Base-by-base conservation (phyloP, 2,113 vertebrate species). In the Nothocercus julius region DNA sequence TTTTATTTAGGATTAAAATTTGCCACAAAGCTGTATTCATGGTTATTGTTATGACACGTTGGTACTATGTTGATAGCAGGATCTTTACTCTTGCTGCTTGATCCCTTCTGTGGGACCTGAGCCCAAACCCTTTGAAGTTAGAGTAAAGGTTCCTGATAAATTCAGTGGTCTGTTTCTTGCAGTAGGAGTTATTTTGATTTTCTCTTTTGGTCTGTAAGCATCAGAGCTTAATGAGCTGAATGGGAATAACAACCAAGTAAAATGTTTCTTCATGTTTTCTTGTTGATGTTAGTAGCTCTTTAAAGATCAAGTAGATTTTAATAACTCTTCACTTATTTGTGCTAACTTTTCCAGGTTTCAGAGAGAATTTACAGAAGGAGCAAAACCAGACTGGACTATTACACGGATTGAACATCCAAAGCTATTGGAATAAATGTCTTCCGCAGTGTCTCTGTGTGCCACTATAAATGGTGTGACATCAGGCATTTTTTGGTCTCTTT, bases 361-460 rank as follows among this genome's bases (percentile, higher is more conserved):
- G 42, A 99, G 99, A 90, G 99, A 99, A 95, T 99, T 99, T 96
- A 99, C 99, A 45, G 97, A 99, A 97, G 99, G 99, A 85, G 99
- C 98, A 76, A 96, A 98, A 85, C 98, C 99, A 40, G 98, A 98
- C 93, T 99, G 99, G 99, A 99, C 97, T 90, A 99, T 99, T 92
- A 98, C 99, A 34, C 97, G 98, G 91, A 99, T 99, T 96, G 98
- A 99, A 89, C 98, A 99, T 96, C 98, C 98, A 67, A 99, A 98
- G 78, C 97, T 99, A 91, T 94, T 99, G 88, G 98, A 99, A 82
- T 99, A 95, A 97, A 95, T 93, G 70, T 94, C 77, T 95, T 95
- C 69, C 70, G 61, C 87, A 74, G 75, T 89, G 82, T 72, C 95
- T 87, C 87, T 74, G 28, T 84, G 82, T 85, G 96, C 89, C 78